Percentiles rank a stretch among this genome's conserved stretches.
Conservation (phyloP, 2,888 invertebrate species). For the Sphecodes monilicornis region DNA sequence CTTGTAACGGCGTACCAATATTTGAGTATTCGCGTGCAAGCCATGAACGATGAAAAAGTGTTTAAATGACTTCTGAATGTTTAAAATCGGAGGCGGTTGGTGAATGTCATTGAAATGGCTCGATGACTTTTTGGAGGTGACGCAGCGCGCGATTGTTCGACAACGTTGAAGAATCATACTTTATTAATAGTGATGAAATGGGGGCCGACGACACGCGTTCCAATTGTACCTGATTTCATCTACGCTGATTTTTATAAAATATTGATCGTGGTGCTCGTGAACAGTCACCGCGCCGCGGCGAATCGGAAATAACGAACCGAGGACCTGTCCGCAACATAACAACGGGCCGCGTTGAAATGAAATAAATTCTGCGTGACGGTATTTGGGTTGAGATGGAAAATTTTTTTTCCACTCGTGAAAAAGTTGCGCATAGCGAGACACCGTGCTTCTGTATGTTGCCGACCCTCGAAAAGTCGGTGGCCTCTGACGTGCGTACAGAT, state of each 20-base stretch:
- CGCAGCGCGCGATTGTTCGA: background rate
- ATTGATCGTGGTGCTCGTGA: conserved; percentile 47
- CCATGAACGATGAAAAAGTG: background rate
- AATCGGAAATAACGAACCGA: conserved; percentile 43
- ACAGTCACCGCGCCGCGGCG: conserved; percentile 23
- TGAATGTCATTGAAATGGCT: background rate
- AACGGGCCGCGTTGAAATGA: conserved; percentile 24
- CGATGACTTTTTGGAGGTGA: background rate
- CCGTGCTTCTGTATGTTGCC: background rate
- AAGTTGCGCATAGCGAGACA: background rate
- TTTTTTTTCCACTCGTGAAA: background rate
- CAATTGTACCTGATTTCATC: conserved; percentile 51
- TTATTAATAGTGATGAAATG: background rate
- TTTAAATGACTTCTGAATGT: background rate
- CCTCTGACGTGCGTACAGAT: background rate
- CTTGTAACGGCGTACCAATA: too few species aligned
- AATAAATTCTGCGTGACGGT: conserved; percentile 15
- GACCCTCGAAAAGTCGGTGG: conserved; percentile 13
- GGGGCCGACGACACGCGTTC: conserved; percentile 17
- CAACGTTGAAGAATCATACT: background rate
- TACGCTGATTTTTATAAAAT: conserved; percentile 49
- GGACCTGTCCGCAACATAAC: conserved; percentile 12
- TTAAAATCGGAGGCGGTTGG: background rate
- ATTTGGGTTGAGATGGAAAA: conserved; percentile 17
- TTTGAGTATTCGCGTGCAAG: background rate